Percentiles rank a stretch among this genome's conserved stretches.
These are phyloP conservation scores for Diorhabda sublineata DNA, from an alignment of 1,140 invertebrate species.

Conservation along the genomic window DNA sequence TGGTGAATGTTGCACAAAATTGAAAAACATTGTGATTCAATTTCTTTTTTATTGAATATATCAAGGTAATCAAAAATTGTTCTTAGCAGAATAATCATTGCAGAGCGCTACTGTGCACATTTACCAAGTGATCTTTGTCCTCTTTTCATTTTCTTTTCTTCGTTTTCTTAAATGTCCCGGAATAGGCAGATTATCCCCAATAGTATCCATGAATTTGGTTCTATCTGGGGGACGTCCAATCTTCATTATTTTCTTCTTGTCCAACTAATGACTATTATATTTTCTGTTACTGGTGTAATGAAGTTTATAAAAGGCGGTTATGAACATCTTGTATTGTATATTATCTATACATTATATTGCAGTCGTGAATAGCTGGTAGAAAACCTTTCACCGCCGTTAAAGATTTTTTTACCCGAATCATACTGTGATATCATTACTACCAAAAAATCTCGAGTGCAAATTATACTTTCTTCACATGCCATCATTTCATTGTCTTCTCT, in stretches of 20 bases:
- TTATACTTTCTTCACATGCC: neutral
- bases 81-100: neutral
- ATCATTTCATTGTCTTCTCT: slow-evolving; percentile 11
- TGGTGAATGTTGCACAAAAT: no score
- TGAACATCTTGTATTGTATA: no score
- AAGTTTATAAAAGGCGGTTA: no score
- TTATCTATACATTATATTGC: no score
- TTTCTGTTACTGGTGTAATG: no score
- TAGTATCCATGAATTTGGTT: neutral
- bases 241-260: neutral
- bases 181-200: neutral
- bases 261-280: neutral
- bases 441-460: slow-evolving; percentile 1
- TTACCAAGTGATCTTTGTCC: no score
- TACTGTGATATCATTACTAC: neutral
- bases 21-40: no score
- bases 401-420: neutral
- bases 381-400: neutral
- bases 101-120: no score
- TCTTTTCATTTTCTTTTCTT: no score
- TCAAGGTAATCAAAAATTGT: neutral
- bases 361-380: no score
- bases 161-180: neutral
- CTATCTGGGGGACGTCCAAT: neutral
- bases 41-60: neutral